phyloP scores from a whole-genome alignment of 2,888 invertebrate genomes.

The Temnothorax unifasciatus region DNA sequence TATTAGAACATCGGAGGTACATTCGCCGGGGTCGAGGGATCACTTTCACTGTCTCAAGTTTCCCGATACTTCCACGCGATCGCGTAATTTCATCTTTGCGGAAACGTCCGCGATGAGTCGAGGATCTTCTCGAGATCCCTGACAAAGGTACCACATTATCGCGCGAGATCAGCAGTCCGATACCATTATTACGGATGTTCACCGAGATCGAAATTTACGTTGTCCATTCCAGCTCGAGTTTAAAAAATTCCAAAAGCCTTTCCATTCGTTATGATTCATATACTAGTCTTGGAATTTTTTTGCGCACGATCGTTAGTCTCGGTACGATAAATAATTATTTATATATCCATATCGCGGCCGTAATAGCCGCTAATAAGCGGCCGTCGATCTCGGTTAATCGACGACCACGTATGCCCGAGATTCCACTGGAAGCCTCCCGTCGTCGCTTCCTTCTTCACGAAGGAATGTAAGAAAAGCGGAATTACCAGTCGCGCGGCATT shows the following conservation, averaged over 20 bases:
- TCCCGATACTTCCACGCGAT: conserved; percentile 26
- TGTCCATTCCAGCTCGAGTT: background rate
- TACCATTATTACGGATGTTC: background rate
- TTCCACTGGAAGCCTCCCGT: background rate
- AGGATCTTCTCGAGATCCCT: background rate
- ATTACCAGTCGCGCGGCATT: conserved; percentile 13
- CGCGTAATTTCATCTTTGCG: conserved; percentile 27
- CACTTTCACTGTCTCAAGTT: conserved; percentile 47
- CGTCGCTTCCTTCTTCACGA: conserved; percentile 2
- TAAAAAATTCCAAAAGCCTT: no score
- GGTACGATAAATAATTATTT: background rate
- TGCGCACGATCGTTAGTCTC: background rate
- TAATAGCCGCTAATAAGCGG: conserved; percentile 12
- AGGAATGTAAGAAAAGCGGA: conserved; percentile 14
- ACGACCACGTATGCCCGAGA: background rate
- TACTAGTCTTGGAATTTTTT: background rate
- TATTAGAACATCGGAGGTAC: conserved; percentile 27
- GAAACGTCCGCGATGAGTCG: conserved; percentile 1
- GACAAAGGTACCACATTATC: background rate
- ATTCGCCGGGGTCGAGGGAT: conserved; percentile 35
- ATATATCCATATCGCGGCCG: background rate
- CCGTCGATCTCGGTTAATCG: conserved; percentile 25
- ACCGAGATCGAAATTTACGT: background rate
- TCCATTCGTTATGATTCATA: no score
- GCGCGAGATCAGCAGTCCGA: background rate